A percentile compares a stretch with the other conserved stretches of the same genome.
Conservation (phyloP, 35 echinoderm and acorn worm species). For the Diadema setosum region DNA sequence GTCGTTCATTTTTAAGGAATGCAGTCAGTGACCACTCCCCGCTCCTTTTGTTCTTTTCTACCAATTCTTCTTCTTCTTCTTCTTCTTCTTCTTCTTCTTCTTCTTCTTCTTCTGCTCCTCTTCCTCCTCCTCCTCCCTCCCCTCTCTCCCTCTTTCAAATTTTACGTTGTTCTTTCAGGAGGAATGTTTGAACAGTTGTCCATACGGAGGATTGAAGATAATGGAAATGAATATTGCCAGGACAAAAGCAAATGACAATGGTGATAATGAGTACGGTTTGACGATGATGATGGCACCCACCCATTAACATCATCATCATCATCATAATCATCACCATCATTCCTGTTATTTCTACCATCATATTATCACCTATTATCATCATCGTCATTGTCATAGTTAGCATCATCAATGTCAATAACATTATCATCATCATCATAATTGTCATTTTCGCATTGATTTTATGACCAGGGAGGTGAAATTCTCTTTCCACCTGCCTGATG, state of each 20-base stretch:
- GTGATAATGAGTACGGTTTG: too few species aligned
- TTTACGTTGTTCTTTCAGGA: neutral
- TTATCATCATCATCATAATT: too few species aligned
- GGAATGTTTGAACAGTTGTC: neutral
- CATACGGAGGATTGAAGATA: neutral
- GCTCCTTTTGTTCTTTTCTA: neutral
- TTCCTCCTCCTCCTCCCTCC: neutral
- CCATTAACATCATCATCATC: neutral
- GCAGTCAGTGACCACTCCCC: neutral
- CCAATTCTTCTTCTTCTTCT: neutral
- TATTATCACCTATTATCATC: too few species aligned
- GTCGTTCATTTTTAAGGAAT: neutral
- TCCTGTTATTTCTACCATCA: neutral
- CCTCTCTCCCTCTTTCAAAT: neutral
- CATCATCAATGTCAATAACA: too few species aligned
- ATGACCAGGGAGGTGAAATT: too few species aligned
- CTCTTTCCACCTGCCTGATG: too few species aligned
- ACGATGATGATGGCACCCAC: neutral
- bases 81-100: neutral
- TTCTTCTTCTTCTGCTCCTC: neutral
- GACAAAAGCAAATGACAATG: too few species aligned
- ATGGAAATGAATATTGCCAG: neutral
- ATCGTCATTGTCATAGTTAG: too few species aligned
- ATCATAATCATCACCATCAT: neutral
- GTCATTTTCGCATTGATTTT: too few species aligned